Evolutionary conservation across 1,140 invertebrate genomes (phyloP).

Genomic region (Zaprionus capensis): DNA sequence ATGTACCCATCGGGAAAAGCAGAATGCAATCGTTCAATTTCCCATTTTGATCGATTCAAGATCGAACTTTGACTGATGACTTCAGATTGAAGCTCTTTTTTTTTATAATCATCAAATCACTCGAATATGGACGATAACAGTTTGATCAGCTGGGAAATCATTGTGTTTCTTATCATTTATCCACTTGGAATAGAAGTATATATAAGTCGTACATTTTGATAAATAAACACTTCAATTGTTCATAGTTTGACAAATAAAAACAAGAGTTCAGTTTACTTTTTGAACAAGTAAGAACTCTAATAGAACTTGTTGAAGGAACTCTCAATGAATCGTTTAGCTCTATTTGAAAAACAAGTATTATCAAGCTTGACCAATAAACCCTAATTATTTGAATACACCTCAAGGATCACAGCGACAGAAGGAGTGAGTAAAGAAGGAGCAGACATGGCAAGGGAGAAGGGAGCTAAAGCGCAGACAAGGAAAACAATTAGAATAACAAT

Average conservation of each 20-base stretch:
- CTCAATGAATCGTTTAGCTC: neutral
- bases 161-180: constrained; percentile 13
- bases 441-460: neutral
- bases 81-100: neutral
- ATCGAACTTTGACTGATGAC: constrained; percentile 3
- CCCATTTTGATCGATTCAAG: constrained; percentile 8
- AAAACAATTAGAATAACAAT: constrained; percentile 39
- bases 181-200: neutral
- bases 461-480: constrained; percentile 4
- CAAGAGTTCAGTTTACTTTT: too few relatives aligned
- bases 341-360: neutral
- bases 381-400: neutral
- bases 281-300: too few relatives aligned
- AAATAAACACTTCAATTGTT: neutral
- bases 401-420: neutral
- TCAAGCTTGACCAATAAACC: neutral
- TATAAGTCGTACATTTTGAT: neutral
- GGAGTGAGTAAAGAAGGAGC: neutral
- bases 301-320: too few relatives aligned
- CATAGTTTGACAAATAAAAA: neutral
- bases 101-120: constrained; percentile 1
- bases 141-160: constrained; percentile 4
- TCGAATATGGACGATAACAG: neutral
- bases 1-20: constrained; percentile 13
- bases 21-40: neutral